Base-by-base conservation (phyloP, 2,113 vertebrate genomes). In the Glaucidium brasilianum region DNA sequence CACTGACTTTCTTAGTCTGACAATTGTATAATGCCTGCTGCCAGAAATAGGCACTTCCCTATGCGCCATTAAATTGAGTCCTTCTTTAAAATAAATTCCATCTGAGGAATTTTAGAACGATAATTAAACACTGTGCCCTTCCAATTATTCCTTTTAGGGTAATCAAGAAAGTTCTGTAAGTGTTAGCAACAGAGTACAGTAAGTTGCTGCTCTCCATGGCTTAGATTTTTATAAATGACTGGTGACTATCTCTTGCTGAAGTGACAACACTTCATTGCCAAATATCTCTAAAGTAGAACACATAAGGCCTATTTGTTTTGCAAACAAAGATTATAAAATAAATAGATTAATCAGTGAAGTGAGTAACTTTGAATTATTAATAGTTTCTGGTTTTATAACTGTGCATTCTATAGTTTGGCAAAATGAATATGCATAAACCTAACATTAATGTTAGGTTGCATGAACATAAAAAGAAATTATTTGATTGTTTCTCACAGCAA, bases 311-410 rank as follows among this genome's bases (percentile, higher is more conserved):
- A 60, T 94, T 96, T 83, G 55, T 91, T 97, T 87, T 80, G 39
- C 73, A 96, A 94, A 94, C 37, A 85, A 91, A 67, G 85, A 21
- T 27, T 39, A 22, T 32, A 73, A 95, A 96, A 67, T 80, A 78
- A 84, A 87, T 84, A 55, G 72, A 88, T 77, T 75, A 81, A 75
- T 83, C 12, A 2, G 52, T 74, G 34, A 80, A 2, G 52, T 74
- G 34, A 80, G 45, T 64, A 78, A 87, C 49, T 91, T 92, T 86
- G 77, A 93, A 95, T 93, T 89, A 93, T 92, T 90, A 94, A 62
- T 85, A 49, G 5, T 71, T 96, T 88, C 63, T 66, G 26, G n/a
- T 78, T 96, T 80, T 92, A 86, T 79, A 85, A 50, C 43, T 78
- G 12, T 77, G 29, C 50, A 82, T 90, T 56, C 39, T 68, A 25